phyloP scores from a whole-genome alignment of 2,113 vertebrate species.

The Macrotus californicus region DNA sequence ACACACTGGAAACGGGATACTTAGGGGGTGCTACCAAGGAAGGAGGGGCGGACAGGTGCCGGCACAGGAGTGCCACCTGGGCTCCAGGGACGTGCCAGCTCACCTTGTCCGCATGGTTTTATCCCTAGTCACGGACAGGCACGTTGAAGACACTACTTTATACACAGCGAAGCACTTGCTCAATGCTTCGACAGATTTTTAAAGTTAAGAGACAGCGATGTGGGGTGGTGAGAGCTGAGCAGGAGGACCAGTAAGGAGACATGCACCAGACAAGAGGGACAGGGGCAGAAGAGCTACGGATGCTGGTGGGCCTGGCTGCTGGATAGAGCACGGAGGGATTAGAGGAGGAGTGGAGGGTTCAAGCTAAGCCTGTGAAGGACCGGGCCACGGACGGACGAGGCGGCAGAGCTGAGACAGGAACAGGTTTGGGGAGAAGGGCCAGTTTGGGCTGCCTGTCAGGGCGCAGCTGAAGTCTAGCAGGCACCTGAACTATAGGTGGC shows the following conservation, averaged over 20 bases:
- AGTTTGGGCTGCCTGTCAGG: not conserved
- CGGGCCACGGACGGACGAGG: not conserved
- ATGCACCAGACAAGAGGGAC: too few relatives aligned
- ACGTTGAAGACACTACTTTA: rapidly evolving
- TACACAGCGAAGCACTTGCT: rapidly evolving
- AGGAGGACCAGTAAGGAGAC: not conserved
- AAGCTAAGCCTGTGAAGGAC: not conserved
- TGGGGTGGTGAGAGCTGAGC: not conserved
- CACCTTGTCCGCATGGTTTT: too few relatives aligned
- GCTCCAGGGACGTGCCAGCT: not conserved
- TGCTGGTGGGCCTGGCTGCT: not conserved
- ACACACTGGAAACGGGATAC: not conserved
- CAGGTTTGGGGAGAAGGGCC: slow-evolving; percentile 48
- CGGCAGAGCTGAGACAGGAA: not conserved
- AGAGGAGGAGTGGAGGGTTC: not conserved
- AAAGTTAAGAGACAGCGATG: not conserved
- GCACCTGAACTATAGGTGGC: not conserved
- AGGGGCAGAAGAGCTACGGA: too few relatives aligned
- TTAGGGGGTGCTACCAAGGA: not conserved
- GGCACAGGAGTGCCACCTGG: too few relatives aligned
- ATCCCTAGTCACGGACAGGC: not conserved
- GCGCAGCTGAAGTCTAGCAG: not conserved
- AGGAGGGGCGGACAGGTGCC: not conserved
- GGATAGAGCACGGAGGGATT: rapidly evolving
- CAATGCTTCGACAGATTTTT: not conserved